phyloP scores from a whole-genome alignment of 2,888 invertebrate species.

The Autographa pulchrina region DNA sequence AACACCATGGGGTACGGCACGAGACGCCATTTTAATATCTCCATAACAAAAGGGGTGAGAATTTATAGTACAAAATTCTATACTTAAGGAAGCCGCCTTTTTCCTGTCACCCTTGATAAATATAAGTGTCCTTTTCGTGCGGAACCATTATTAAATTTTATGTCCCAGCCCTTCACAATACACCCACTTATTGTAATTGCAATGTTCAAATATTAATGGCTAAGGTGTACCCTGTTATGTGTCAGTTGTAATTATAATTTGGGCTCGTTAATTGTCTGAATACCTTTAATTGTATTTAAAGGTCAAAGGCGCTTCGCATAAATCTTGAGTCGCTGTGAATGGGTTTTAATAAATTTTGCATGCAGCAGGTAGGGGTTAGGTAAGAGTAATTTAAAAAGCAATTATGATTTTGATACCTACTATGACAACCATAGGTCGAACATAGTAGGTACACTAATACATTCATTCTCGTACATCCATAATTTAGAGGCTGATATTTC shows the following conservation, averaged over 20 bases:
- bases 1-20: conserved; percentile 26
- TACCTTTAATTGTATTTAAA: conserved; percentile 26
- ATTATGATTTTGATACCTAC: background rate
- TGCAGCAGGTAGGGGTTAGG: background rate
- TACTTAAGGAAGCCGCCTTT: conserved; percentile 51
- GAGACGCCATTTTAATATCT: conserved; percentile 40
- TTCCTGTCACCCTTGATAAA: conserved; percentile 61
- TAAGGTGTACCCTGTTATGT: conserved; percentile 29
- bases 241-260: conserved; percentile 40
- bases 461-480: no score
- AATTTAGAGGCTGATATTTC: no score
- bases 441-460: no score
- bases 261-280: conserved; percentile 31
- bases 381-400: background rate
- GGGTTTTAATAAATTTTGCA: background rate
- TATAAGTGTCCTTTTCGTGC: conserved; percentile 63
- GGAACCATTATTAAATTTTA: conserved; percentile 70
- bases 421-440: no score
- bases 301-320: background rate
- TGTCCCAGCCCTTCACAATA: conserved; percentile 61
- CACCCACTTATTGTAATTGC: conserved; percentile 72
- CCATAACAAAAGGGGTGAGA: conserved; percentile 59
- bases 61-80: conserved; percentile 58
- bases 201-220: conserved; percentile 69
- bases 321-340: background rate